Base-by-base conservation (phyloP, 2,888 invertebrate genomes). In the Xanthorhoe designata region DNA sequence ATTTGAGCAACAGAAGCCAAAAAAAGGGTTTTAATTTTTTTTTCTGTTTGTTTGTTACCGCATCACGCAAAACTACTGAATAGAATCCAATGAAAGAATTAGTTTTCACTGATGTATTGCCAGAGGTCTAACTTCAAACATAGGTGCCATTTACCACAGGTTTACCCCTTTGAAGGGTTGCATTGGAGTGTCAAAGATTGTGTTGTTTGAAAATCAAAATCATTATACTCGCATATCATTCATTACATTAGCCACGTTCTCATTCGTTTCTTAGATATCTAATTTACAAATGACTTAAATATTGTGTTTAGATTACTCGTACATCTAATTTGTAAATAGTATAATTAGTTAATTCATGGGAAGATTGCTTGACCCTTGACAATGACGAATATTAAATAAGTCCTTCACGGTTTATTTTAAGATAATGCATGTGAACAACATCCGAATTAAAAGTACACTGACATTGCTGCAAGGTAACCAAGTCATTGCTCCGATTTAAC, bases 321-420 rank as follows among this genome's bases (percentile, higher is more conserved):
- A 17, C 17, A 47, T 3, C 17, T 47, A 42, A 42, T 13, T 42
- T 2, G 13, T 42, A 13, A 13, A 13, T 42, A 13, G 4, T 4
- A 42, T 42, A 42, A 42, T 38, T 38, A 38, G 38, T 38, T 42
- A 47, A 47, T 15, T 47, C 47, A 17, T 47, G 47, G 47, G 47
- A 47, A 17, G 7, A 17, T 47, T 47, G 38, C 17, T 47, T 15
- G 47, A 47, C 15, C 17, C 15, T 47, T 47, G 47, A 17, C 15
- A 47, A 47, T 17, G 47, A 15, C 47, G 17, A 47, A 47, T 47
- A 47, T 7, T 15, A 17, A 17, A 47, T 8, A 47, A 7, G 15
- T 47, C 47, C 47, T 47, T 15, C 47, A 42, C 13, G 13, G 13
- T 42, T 47, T 47, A 17, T 47, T 7, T 47, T 47, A 47, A 17